Conservation (phyloP, 2,113 vertebrate species). For the Dolichallabes microphthalmus region DNA sequence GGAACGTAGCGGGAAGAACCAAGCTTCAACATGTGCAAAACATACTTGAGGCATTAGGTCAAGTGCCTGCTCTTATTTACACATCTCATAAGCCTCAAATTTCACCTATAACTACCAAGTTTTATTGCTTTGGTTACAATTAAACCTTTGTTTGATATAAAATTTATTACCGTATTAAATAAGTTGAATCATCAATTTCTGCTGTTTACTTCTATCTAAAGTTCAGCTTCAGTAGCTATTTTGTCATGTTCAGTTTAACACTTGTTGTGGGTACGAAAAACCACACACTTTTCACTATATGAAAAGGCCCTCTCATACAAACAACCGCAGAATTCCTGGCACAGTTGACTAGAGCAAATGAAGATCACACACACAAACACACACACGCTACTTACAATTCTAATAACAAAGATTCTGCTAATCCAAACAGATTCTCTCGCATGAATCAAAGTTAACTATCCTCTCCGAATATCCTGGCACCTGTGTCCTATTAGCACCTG, state of each 20-base stretch:
- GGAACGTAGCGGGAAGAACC: slow-evolving; percentile 7
- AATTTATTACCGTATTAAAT: not conserved
- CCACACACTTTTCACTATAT: not conserved
- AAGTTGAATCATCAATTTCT: not conserved
- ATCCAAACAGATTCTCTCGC: not conserved
- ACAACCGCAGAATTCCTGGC: not conserved
- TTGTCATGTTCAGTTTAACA: not conserved
- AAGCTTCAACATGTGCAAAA: slow-evolving; percentile 34
- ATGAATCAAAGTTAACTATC: not conserved
- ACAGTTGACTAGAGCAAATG: not conserved
- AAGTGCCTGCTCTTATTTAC: slow-evolving; percentile 8
- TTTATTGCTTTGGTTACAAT: not conserved
- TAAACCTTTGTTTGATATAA: slow-evolving; percentile 3
- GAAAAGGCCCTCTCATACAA: not conserved
- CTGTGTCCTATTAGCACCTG: slow-evolving; percentile 8
- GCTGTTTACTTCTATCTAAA: slow-evolving; percentile 23
- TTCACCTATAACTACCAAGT: not conserved
- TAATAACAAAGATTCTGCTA: not conserved
- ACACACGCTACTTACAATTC: not conserved
- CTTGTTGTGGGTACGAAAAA: not conserved
- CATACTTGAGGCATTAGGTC: slow-evolving; percentile 35
- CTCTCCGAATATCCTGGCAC: not conserved
- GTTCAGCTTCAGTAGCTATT: not conserved
- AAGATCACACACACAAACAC: not conserved
- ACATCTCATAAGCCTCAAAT: not conserved